Evolutionary conservation across 2,888 invertebrate genomes (phyloP), one percentile per base, ranked within the genome.

Genomic region (Frankliniella fusca): DNA sequence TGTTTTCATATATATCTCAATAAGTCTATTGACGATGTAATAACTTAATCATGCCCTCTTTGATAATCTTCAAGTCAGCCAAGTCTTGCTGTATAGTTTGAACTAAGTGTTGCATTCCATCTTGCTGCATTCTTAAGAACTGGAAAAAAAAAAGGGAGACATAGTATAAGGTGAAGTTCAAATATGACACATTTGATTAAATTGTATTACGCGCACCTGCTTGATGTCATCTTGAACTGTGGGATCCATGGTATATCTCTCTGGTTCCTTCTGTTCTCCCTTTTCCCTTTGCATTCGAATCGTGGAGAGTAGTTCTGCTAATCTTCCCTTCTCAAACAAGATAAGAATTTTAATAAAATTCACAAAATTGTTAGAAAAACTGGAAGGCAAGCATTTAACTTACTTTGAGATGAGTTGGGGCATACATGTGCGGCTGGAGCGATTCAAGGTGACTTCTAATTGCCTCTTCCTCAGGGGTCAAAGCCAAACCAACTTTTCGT

Each of bases 351-450:
- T 1, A 61, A 20, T 54, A 80, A 10, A n/a, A 48, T 82, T 80
- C 10, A 48, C 28, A 27, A 80, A 48, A 2, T 48, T 76, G 28
- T 49, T 54, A 54, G 81, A 82, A 81, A 83, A 54, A 80, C 81
- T 27, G 70, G 5, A 54, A 15, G 38, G 38, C 12, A 15, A 61
- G 7, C 61, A 76, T 23, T 23, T 11, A 70, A 76, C n/a, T 11
- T 87, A 95, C 95, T 89, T 97, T 97, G 87, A 96, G 96, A 85
- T 98, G 95, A 76, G 97, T 96, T 50, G 98, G 97, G 20, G 95
- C 94, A 85, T 96, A 95, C 27, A 98, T 92, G 86, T 97, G 94
- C 0, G 94, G 92, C 83, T 96, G 93, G 87, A 98, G 92, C 82
- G 94, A 93, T 88, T 98, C 97, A 80, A 98, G 90, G 84, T 95